A percentile compares a stretch with the other conserved stretches of the same genome.
Evolutionary conservation across 2,113 vertebrate genomes (phyloP).

Genomic region (Ptilorrhoa leucosticta): DNA sequence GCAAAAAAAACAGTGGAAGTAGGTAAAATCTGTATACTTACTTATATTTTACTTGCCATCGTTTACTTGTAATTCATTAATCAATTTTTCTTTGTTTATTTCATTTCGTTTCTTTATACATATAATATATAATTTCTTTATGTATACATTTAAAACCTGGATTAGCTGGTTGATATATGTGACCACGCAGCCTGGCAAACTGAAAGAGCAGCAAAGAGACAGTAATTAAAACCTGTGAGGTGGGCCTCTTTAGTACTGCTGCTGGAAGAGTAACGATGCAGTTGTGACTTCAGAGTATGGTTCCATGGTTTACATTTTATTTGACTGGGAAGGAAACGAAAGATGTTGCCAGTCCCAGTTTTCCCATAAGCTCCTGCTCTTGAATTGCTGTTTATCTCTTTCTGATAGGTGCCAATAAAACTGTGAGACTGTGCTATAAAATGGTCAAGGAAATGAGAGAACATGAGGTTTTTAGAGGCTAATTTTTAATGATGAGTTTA

Average conservation of each 20-base stretch:
- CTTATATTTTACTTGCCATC: background rate
- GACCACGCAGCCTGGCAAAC: background rate
- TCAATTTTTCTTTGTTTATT: background rate
- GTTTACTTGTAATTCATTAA: background rate
- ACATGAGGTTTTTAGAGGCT: background rate
- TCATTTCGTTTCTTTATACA: background rate
- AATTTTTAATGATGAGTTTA: constrained; percentile 19
- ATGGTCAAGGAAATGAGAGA: constrained; percentile 16
- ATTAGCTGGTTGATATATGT: background rate
- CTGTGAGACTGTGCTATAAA: background rate
- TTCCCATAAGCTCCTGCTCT: background rate
- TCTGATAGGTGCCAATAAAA: background rate
- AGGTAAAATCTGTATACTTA: background rate
- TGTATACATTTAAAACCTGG: background rate
- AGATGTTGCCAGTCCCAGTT: background rate
- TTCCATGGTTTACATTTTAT: background rate
- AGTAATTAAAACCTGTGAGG: background rate
- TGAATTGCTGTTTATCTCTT: background rate
- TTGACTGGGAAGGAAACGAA: background rate
- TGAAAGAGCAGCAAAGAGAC: background rate
- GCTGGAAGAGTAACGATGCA: background rate
- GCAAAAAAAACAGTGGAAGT: background rate
- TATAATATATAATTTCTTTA: background rate
- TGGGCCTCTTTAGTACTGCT: background rate
- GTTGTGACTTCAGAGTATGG: background rate